These are phyloP conservation scores for Norana najaformis DNA, from an alignment of 2,888 invertebrate genomes.

Conservation along the genomic window DNA sequence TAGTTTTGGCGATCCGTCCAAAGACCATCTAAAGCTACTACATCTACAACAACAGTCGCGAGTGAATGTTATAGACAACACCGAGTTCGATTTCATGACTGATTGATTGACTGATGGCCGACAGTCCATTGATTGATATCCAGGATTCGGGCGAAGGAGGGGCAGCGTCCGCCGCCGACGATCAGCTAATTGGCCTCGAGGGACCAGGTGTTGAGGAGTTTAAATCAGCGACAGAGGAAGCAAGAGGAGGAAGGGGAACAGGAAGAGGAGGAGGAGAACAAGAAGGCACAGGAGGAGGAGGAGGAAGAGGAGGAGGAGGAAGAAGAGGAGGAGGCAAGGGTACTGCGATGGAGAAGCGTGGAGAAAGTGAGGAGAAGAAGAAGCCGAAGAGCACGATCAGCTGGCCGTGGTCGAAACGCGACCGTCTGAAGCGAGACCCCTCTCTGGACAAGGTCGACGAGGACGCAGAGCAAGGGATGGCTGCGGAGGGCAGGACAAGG, in stretches of 20 bases:
- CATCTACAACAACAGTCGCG: not conserved
- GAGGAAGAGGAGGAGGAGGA: not conserved
- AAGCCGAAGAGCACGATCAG: not conserved
- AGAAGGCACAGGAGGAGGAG: no score
- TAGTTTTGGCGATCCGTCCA: not conserved
- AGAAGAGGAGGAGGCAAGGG: not conserved
- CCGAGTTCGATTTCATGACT: not conserved
- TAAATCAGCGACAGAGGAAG: not conserved
- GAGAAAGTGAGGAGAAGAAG: not conserved
- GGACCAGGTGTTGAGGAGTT: not conserved
- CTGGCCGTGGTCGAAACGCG: slow-evolving; percentile 35
- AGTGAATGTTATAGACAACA: not conserved
- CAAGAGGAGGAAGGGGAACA: not conserved
- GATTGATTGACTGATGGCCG: slow-evolving; percentile 20
- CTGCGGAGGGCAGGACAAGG: slow-evolving; percentile 34
- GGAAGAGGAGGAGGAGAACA: no score
- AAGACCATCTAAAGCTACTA: not conserved
- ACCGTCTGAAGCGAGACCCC: slow-evolving; percentile 35
- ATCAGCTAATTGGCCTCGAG: not conserved
- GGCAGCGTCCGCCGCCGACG: not conserved
- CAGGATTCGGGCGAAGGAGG: not conserved
- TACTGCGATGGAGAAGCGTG: not conserved
- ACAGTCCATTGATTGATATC: slow-evolving; percentile 22
- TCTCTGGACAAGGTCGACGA: slow-evolving; percentile 44
- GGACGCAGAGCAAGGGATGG: slow-evolving; percentile 37